Evolutionary conservation across 2,797 vertebrate species (phyloP), one percentile per base, ranked within the genome.

Genomic region (Macropodus opercularis): DNA sequence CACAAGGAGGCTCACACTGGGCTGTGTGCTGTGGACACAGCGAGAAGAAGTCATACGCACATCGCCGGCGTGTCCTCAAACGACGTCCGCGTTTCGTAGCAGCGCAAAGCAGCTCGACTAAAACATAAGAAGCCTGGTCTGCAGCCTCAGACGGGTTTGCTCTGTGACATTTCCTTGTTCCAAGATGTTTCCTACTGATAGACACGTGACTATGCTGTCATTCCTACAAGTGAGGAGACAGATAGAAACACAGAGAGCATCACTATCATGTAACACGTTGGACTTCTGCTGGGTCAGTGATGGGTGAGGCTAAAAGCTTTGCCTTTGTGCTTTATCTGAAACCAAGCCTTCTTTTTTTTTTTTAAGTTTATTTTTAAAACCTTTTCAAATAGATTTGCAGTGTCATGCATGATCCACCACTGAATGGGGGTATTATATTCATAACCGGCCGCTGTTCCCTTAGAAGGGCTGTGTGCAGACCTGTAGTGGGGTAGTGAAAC

Each of bases 231-330:
- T 36, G 17, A 21, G 50, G 9, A 61, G 42, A 55, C 27, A 66
- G 6, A 41, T 8, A 69, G 19, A 41, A 13, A 23, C 12, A 71
- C 24, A 72, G 42, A 68, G 55, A 42, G 18, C 18, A 35, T 9
- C 1, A 26, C 56, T 43, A 76, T 42, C 66, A 87, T 83, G 81
- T 77, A 87, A 85, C 85, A 77, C 77, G 52, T 64, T 73, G 72
- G 73, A 77, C 80, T 67, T 80, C 85, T 75, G 79, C 78, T 78
- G 61, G 69, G 57, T 79, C 35, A 58, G 52, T 63, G 44, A 48
- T 53, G 54, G 26, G 13, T 19, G 34, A 55, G 8, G 15, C 59
- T 41, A 38, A 32, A 48, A 43, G 51, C 47, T 26, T 15, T 24
- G 47, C 26, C 51, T 50, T 43, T 50, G 43, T 57, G 72, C 3